Percentiles rank a stretch among this genome's conserved stretches.
phyloP scores from a whole-genome alignment of 2,888 invertebrate genomes.

The Silvanus unidentatus region DNA sequence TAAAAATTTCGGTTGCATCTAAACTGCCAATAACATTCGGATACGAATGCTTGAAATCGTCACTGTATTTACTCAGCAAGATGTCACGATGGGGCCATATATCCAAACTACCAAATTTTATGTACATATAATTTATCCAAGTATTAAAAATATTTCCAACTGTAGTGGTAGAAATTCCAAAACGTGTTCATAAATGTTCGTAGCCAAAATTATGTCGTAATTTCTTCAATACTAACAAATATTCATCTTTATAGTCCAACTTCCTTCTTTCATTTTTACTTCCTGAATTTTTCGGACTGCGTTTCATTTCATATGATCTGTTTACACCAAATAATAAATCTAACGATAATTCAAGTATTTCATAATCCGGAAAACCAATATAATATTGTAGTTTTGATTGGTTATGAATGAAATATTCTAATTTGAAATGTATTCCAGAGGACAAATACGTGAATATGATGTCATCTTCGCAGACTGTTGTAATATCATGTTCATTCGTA shows the following conservation, averaged over 20 bases:
- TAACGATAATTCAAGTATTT: neutral
- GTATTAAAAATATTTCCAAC: too few relatives aligned
- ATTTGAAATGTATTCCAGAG: neutral
- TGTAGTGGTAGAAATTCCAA: neutral
- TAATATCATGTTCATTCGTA: too few relatives aligned
- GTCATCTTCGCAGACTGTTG: too few relatives aligned
- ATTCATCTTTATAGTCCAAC: neutral
- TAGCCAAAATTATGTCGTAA: too few relatives aligned
- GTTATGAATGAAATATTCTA: too few relatives aligned
- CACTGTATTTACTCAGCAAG: neutral
- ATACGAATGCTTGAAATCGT: neutral
- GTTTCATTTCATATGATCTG: too few relatives aligned
- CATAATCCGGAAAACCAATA: neutral
- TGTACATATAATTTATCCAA: neutral
- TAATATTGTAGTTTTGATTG: neutral
- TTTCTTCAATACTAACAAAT: neutral
- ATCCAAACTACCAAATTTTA: neutral
- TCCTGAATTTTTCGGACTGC: too few relatives aligned
- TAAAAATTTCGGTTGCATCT: neutral
- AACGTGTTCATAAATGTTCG: neutral
- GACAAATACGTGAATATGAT: neutral
- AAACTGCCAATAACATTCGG: neutral
- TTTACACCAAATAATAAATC: neutral
- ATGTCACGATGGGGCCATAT: neutral
- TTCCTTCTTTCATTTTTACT: too few relatives aligned